Percentiles rank a stretch among this genome's conserved stretches.
Conservation (phyloP, 2,888 invertebrate species). For the Cremastinae sp. region DNA sequence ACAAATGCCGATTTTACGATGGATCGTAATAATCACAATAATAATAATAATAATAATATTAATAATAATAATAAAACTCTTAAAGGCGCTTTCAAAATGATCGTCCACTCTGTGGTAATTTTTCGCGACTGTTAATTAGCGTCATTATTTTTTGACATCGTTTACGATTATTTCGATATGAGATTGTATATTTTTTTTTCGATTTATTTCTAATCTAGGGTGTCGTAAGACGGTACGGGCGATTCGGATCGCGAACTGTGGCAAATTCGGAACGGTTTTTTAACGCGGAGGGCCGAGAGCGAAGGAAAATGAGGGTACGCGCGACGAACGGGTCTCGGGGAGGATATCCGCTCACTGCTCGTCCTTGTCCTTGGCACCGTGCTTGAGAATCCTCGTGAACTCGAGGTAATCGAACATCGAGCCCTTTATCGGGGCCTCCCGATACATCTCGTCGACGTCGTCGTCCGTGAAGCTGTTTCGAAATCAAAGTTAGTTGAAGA, state of each 20-base stretch:
- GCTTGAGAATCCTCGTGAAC: constrained; percentile 98
- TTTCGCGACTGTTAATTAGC: constrained; percentile 4
- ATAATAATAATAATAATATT: constrained; percentile 49
- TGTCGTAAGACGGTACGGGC: background rate
- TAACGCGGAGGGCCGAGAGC: constrained; percentile 27
- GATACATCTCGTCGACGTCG: constrained; percentile 99
- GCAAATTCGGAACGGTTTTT: background rate
- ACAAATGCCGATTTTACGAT: constrained; percentile 76
- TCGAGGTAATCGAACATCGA: constrained; percentile 98
- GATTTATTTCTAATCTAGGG: too few species aligned
- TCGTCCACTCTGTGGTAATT: constrained; percentile 30
- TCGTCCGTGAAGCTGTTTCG: constrained; percentile 94
- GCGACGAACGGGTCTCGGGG: constrained; percentile 5
- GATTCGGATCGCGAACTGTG: too few species aligned
- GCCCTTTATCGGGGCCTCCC: constrained; percentile 98
- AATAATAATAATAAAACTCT: constrained; percentile 42
- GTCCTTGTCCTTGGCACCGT: constrained; percentile 99
- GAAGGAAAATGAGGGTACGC: constrained; percentile 24
- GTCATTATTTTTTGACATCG: constrained; percentile 28
- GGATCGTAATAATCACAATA: constrained; percentile 65
- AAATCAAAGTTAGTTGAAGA: too few species aligned
- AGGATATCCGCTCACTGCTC: constrained; percentile 86
- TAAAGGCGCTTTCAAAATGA: constrained; percentile 22
- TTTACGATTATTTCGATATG: constrained; percentile 9
- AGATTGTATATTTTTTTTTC: background rate